phyloP scores from a whole-genome alignment of 2,113 vertebrate genomes.

The Ictalurus furcatus region DNA sequence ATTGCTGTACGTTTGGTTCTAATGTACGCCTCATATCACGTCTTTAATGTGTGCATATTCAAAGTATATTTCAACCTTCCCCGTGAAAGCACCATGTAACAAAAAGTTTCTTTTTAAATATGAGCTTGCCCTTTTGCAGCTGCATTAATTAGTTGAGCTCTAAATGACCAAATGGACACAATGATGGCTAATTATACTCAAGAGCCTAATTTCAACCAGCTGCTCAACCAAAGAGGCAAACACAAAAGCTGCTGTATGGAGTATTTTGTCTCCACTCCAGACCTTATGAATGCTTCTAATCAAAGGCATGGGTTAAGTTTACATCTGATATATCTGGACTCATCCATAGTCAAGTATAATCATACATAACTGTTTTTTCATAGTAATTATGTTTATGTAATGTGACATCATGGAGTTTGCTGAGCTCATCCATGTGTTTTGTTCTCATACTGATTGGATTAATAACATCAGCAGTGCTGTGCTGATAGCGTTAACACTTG shows the following conservation, averaged over 20 bases:
- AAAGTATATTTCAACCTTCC: background rate
- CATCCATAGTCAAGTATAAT: background rate
- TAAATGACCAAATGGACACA: conserved; percentile 13
- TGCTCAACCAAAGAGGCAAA: background rate
- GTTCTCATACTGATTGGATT: conserved; percentile 13
- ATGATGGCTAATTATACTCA: conserved; percentile 32
- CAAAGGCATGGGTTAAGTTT: conserved; percentile 10
- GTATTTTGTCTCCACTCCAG: background rate
- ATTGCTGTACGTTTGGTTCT: background rate
- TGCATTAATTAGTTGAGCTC: conserved; percentile 20
- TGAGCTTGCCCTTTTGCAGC: background rate
- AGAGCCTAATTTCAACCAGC: conserved; percentile 38
- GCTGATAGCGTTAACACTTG: background rate
- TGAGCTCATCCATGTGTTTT: background rate
- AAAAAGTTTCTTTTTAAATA: background rate
- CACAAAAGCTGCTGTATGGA: conserved; percentile 22
- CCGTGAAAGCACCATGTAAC: background rate
- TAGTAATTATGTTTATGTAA: background rate
- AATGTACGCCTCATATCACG: background rate
- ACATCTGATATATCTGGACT: background rate
- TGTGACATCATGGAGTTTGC: background rate
- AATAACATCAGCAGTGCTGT: background rate
- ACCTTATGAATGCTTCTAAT: background rate
- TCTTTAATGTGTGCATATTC: background rate
- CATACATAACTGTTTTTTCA: background rate